Base-by-base conservation (phyloP, 2,113 vertebrate genomes). In the Ailuropoda melanoleuca region DNA sequence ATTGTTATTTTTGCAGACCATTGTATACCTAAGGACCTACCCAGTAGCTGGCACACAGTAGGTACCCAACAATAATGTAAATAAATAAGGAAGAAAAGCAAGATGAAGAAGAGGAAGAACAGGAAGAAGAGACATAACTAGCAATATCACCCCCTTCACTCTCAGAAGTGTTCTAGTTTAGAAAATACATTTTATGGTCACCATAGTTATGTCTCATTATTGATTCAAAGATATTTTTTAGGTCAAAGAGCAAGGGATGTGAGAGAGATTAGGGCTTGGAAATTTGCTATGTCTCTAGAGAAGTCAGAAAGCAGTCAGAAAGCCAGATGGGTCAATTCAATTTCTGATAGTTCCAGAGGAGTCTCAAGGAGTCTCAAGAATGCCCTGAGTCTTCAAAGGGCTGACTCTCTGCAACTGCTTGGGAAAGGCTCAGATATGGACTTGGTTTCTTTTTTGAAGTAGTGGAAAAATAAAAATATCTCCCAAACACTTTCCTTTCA, bases 161-260 rank as follows among this genome's bases (percentile, higher is more conserved):
- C 53, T 89, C 26, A 58, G 24, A 80, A 82, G 39, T 55, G 18
- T 68, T 39, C 85, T 62, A 68, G 6, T 78, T 89, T 78, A 31
- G 34, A 87, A 50, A 94, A 64, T 70, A 85, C 87, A 75, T 90
- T 87, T 70, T 37, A 50, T 87, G 53, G 12, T 84, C 56, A 88
- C 68, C 24, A 29, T 26, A 85, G 53, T 58, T 87, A n/a, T 86
- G 8, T 55, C 23, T 94, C 53, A 88, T 53, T 88, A 90, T 85
- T 81, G 64, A 64, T 94, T 85, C 43, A 15, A 82, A 87, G 82
- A 48, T 37, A 39, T 48, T 88, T 95, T 96, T 97, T 91, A 95
- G 87, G 82, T 77, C 64, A 96, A 74, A 93, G 48, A 97, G 39
- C 81, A 93, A 94, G 29, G 11, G 6, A 62, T 83, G 15, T 56